phyloP scores from a whole-genome alignment of 2,797 vertebrate species.

The Microcaecilia unicolor region DNA sequence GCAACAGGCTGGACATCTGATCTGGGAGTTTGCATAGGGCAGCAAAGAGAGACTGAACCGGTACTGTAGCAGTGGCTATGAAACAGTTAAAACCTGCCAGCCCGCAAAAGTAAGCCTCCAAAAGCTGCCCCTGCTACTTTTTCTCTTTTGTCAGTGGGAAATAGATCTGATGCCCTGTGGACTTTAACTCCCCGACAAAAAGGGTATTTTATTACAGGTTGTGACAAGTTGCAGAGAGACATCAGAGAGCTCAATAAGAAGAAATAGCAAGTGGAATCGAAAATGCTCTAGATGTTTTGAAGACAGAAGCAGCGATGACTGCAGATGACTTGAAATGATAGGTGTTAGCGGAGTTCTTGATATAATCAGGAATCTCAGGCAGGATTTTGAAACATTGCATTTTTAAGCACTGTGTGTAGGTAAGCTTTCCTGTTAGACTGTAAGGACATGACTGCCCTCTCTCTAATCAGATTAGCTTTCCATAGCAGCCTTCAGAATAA shows the following conservation, averaged over 20 bases:
- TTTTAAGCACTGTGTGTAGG: slow-evolving; percentile 35
- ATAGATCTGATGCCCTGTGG: slow-evolving; percentile 62
- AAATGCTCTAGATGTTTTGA: slow-evolving; percentile 51
- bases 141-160: slow-evolving; percentile 48
- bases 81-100: slow-evolving; percentile 6
- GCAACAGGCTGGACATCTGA: too few species aligned
- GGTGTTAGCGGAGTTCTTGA: slow-evolving; percentile 51
- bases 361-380: slow-evolving; percentile 49
- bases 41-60: too few species aligned
- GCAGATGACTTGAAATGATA: slow-evolving; percentile 60
- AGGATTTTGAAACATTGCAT: slow-evolving; percentile 45
- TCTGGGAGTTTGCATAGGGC: too few species aligned
- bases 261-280: slow-evolving; percentile 46
- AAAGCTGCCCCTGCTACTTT: slow-evolving; percentile 13
- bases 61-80: too few species aligned
- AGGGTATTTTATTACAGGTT: slow-evolving; percentile 65
- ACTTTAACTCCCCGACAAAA: slow-evolving; percentile 40
- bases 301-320: slow-evolving; percentile 49
- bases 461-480: slow-evolving; percentile 24
- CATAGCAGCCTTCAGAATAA: not conserved
- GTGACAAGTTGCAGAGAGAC: slow-evolving; percentile 60
- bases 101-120: slow-evolving; percentile 13
- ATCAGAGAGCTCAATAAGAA: slow-evolving; percentile 42
- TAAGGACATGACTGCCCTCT: not conserved
- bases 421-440: not conserved